These are phyloP conservation scores for Cotesia glomerata DNA, from an alignment of 1,140 invertebrate species.

Conservation along the genomic window DNA sequence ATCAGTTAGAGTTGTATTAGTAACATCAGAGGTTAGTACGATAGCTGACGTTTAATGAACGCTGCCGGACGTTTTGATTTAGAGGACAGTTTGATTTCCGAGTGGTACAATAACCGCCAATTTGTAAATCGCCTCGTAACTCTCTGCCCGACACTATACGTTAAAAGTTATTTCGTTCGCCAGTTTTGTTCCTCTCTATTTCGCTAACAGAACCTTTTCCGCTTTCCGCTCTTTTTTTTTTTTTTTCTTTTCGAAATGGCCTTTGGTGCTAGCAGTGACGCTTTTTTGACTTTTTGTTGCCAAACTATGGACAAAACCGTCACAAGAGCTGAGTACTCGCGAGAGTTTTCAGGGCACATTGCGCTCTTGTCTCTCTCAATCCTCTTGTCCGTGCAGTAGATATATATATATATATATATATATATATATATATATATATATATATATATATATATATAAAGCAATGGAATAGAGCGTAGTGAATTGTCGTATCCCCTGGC, in stretches of 20 bases:
- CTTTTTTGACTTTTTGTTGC: background rate
- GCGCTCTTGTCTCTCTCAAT: background rate
- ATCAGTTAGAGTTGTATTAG: too few relatives aligned
- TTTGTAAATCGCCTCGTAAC: constrained; percentile 64
- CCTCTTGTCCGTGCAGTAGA: background rate
- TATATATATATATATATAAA: background rate
- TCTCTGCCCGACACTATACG: constrained; percentile 38
- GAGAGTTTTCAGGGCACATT: constrained; percentile 26
- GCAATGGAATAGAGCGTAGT: background rate
- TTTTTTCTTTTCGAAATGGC: background rate
- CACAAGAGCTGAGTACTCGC: background rate
- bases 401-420: too few relatives aligned
- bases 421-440: too few relatives aligned
- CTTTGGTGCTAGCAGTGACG: background rate
- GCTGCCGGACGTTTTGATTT: constrained; percentile 61
- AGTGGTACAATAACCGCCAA: constrained; percentile 62
- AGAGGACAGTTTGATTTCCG: constrained; percentile 61
- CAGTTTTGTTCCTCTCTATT: background rate
- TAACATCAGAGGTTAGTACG: too few relatives aligned
- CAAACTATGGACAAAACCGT: background rate
- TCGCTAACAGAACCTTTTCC: too few relatives aligned
- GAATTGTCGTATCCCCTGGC: too few relatives aligned
- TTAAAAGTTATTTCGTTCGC: background rate
- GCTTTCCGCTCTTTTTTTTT: background rate
- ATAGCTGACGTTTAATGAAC: constrained; percentile 58